Percentiles rank a stretch among this genome's conserved stretches.
Conservation (phyloP, 2,113 vertebrate genomes). For the Bufo gargarizans region DNA sequence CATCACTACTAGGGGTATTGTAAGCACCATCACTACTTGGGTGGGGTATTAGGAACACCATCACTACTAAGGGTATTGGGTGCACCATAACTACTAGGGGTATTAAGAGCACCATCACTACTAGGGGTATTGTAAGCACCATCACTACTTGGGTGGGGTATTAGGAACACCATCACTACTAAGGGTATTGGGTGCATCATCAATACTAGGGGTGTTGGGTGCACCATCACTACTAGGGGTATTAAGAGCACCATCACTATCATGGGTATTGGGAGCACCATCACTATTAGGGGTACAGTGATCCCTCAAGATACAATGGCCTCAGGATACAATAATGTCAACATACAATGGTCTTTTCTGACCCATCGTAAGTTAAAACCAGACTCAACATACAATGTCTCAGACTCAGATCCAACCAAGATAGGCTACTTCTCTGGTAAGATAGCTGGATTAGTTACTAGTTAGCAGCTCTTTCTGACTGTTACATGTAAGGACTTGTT, state of each 20-base stretch:
- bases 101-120: not conserved
- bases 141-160: not conserved
- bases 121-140: not conserved
- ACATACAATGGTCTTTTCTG: no score
- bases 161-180: not conserved
- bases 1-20: not conserved
- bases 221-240: not conserved
- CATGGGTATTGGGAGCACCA: not conserved
- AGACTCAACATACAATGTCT: no score
- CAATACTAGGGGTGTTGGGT: not conserved
- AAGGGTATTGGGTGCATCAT: not conserved
- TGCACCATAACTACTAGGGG: not conserved
- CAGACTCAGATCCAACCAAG: no score
- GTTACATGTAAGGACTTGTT: no score
- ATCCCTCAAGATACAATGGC: no score
- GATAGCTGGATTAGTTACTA: no score
- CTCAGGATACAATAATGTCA: no score
- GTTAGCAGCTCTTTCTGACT: no score
- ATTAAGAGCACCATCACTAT: not conserved
- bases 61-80: not conserved
- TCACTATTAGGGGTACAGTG: not conserved
- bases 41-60: not conserved
- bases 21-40: not conserved
- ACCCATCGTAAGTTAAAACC: no score
- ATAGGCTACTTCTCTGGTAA: no score